Conservation (phyloP, 2,888 invertebrate genomes). For the Drosophila imparisetae region DNA sequence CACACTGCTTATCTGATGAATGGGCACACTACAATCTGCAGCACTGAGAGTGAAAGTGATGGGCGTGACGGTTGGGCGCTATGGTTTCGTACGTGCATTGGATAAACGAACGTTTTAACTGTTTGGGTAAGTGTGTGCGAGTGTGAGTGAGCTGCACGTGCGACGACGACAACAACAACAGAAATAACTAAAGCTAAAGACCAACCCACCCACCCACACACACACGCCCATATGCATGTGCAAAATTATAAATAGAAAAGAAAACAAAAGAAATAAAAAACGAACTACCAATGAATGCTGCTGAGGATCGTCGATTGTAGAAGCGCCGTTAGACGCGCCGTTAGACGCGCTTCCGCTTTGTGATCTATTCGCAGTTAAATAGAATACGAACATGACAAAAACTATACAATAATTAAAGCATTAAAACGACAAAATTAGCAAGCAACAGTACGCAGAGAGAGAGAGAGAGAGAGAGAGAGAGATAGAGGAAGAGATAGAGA, state of each 20-base stretch:
- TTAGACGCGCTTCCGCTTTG: constrained; percentile 33
- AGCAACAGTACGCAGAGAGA: background rate
- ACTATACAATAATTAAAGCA: constrained; percentile 40
- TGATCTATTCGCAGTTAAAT: constrained; percentile 51
- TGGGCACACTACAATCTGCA: constrained; percentile 14
- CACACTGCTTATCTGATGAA: constrained; percentile 2
- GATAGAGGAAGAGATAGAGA: background rate
- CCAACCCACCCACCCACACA: constrained; percentile 36
- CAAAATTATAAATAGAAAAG: constrained; percentile 31
- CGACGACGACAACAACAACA: constrained; percentile 12
- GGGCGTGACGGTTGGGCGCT: constrained; percentile 24
- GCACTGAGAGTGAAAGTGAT: constrained; percentile 41
- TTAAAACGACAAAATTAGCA: constrained; percentile 5
- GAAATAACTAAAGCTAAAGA: constrained; percentile 11
- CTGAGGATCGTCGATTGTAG: constrained; percentile 25
- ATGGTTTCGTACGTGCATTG: constrained; percentile 19
- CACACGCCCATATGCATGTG: constrained; percentile 64
- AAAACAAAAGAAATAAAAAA: constrained; percentile 6
- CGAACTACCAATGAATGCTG: constrained; percentile 20
- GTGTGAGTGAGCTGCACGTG: constrained; percentile 37
- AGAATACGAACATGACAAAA: constrained; percentile 55
- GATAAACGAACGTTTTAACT: constrained; percentile 9
- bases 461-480: background rate
- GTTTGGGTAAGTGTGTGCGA: constrained; percentile 5
- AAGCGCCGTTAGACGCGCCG: constrained; percentile 32